phyloP scores from a whole-genome alignment of 2,797 vertebrate species.

The Argya squamiceps region DNA sequence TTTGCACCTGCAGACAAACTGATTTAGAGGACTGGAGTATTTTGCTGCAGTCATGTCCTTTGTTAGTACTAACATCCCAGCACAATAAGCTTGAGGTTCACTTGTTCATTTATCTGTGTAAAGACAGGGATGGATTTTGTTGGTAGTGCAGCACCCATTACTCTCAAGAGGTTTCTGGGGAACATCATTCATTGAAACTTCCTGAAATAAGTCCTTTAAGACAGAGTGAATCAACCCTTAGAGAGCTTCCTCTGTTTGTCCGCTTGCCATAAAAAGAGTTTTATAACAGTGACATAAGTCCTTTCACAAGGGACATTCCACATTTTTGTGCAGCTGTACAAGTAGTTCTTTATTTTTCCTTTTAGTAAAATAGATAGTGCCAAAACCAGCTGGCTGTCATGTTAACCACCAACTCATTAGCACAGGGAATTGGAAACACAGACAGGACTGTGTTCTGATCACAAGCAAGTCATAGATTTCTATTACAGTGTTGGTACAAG shows the following conservation, averaged over 20 bases:
- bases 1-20: background rate
- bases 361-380: background rate
- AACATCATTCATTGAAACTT: background rate
- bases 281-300: background rate
- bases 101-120: background rate
- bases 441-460: background rate
- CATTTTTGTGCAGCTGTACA: slow-evolving; percentile 6
- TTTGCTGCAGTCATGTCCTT: background rate
- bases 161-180: background rate
- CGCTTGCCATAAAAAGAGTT: background rate
- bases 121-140: background rate
- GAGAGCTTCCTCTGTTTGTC: slow-evolving; percentile 2
- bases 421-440: background rate
- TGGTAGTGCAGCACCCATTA: background rate
- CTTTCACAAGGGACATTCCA: background rate
- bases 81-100: background rate
- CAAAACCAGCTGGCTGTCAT: background rate
- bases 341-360: background rate
- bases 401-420: background rate
- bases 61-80: accelerated
- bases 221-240: background rate
- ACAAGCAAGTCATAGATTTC: background rate
- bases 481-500: background rate
- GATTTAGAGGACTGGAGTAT: background rate
- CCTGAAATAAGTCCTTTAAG: background rate